phyloP scores from a whole-genome alignment of 2,797 vertebrate genomes.

The Microcaecilia unicolor region DNA sequence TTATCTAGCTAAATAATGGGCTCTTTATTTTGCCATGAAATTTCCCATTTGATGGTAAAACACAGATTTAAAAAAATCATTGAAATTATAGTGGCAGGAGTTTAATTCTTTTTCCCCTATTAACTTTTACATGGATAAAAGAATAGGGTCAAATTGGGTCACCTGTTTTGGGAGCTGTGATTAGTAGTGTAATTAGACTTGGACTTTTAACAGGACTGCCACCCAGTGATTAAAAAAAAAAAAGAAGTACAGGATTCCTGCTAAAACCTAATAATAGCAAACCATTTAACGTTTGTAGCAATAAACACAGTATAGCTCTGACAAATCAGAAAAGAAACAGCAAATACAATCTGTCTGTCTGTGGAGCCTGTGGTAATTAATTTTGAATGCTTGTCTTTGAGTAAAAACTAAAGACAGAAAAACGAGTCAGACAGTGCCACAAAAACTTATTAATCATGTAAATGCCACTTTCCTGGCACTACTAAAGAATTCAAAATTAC shows the following conservation, averaged over 20 bases:
- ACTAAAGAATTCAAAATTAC: too few species aligned
- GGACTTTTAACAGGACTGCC: not conserved
- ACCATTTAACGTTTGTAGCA: not conserved
- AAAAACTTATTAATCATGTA: too few species aligned
- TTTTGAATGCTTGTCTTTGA: too few species aligned
- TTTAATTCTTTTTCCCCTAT: not conserved
- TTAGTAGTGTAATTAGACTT: not conserved
- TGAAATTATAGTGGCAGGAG: not conserved
- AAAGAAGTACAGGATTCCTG: accelerated
- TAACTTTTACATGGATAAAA: not conserved
- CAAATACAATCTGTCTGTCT: not conserved
- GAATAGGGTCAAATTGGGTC: not conserved
- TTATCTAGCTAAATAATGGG: too few species aligned
- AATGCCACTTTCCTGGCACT: too few species aligned
- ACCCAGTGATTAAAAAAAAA: not conserved
- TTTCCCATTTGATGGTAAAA: too few species aligned
- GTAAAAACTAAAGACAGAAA: not conserved
- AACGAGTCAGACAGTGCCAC: too few species aligned
- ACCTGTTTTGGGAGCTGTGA: not conserved
- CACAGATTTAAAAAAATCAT: not conserved
- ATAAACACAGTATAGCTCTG: not conserved
- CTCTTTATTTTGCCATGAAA: too few species aligned
- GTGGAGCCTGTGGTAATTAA: too few species aligned
- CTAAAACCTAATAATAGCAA: not conserved
- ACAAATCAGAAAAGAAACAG: not conserved